phyloP scores from a whole-genome alignment of 2,113 vertebrate species.

The Conger conger region DNA sequence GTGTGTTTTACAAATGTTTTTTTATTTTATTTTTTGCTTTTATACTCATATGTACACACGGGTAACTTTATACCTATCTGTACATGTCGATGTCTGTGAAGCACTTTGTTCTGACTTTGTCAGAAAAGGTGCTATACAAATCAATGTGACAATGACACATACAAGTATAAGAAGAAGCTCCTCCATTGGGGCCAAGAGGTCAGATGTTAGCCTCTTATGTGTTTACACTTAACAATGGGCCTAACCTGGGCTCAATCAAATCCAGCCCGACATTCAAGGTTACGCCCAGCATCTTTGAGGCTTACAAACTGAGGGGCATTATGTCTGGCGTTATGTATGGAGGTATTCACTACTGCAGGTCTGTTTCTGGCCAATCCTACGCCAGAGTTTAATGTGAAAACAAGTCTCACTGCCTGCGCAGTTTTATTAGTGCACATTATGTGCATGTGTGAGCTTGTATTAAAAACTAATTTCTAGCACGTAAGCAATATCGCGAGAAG shows the following conservation, averaged over 20 bases:
- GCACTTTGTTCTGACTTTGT: no score
- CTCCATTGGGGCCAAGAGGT: background rate
- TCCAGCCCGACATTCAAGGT: background rate
- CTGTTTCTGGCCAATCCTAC: background rate
- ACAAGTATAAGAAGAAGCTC: background rate
- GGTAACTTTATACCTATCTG: no score
- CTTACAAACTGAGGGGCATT: background rate
- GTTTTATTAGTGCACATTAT: slow-evolving; percentile 5
- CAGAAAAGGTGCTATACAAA: no score
- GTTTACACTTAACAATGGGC: background rate
- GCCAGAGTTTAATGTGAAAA: slow-evolving; percentile 2
- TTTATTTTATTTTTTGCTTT: no score
- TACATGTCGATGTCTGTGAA: no score
- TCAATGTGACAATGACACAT: no score
- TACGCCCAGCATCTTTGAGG: background rate
- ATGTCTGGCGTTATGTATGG: no score
- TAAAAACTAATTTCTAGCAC: slow-evolving; percentile 41
- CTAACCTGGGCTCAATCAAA: background rate
- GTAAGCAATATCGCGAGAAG: slow-evolving; percentile 51
- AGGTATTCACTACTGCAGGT: background rate
- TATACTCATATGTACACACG: no score
- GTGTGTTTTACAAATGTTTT: no score
- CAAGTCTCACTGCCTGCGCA: slow-evolving; percentile 3
- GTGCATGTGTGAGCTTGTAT: background rate
- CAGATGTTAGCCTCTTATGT: background rate